Conservation (phyloP, 2,797 vertebrate species). For the Tachyglossus aculeatus region DNA sequence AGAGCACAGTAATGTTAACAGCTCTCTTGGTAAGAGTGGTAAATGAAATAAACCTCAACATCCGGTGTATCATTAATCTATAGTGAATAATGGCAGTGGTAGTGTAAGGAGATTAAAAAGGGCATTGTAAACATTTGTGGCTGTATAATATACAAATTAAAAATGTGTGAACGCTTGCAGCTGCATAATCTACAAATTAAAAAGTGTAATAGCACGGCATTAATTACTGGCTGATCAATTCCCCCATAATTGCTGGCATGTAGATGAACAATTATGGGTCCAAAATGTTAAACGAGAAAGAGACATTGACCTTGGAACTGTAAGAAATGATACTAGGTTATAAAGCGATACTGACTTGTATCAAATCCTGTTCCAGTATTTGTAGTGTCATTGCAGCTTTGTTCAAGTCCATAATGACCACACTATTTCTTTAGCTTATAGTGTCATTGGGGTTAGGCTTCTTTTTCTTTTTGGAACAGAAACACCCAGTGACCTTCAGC, state of each 20-base stretch:
- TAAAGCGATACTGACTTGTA: conserved; percentile 70
- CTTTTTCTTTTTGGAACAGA: conserved; percentile 18
- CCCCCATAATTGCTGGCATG: conserved; percentile 79
- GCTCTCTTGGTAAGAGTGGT: conserved; percentile 80
- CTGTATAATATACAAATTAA: conserved; percentile 87
- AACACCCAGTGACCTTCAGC: conserved; percentile 64
- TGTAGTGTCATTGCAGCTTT: conserved; percentile 53
- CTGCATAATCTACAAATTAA: conserved; percentile 87
- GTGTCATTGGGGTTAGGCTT: conserved; percentile 56
- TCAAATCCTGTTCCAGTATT: conserved; percentile 64
- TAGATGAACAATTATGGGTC: conserved; percentile 83
- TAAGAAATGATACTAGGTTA: conserved; percentile 76
- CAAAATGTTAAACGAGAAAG: conserved; percentile 81
- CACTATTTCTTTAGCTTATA: conserved; percentile 49
- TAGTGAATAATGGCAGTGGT: conserved; percentile 80
- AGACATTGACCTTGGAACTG: conserved; percentile 83
- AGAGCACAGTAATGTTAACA: conserved; percentile 81
- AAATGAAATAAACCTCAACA: conserved; percentile 80
- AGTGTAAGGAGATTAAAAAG: conserved; percentile 86
- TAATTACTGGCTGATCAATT: conserved; percentile 85
- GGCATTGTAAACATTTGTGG: conserved; percentile 87
- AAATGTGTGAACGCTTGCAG: conserved; percentile 80
- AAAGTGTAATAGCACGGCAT: conserved; percentile 82
- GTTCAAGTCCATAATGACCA: conserved; percentile 31
- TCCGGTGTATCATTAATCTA: conserved; percentile 80